Conservation (phyloP, 2,888 invertebrate species). For the Caenorhabditis sp. region DNA sequence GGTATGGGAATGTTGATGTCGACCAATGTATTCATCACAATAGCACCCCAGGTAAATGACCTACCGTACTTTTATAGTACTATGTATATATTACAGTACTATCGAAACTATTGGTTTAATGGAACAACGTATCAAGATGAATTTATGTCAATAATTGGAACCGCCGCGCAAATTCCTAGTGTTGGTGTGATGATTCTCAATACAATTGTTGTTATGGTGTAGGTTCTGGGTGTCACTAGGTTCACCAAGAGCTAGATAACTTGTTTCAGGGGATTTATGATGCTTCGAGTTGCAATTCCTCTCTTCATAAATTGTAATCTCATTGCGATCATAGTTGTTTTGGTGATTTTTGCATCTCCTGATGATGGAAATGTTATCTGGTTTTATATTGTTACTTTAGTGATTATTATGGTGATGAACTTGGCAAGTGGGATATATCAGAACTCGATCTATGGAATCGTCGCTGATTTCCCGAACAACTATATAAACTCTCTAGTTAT, state of each 20-base stretch:
- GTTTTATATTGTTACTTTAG: constrained; percentile 73
- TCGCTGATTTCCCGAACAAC: constrained; percentile 82
- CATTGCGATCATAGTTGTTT: constrained; percentile 72
- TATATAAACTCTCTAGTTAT: constrained; percentile 94
- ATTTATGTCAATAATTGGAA: constrained; percentile 86
- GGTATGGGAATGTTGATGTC: constrained; percentile 57
- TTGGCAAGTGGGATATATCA: constrained; percentile 91
- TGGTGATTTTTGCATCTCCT: constrained; percentile 73
- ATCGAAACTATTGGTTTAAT: constrained; percentile 84
- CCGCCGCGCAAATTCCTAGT: constrained; percentile 92
- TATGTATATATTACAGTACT: too few species aligned
- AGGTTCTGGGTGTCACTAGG: neutral
- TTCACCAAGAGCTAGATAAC: neutral
- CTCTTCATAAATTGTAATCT: constrained; percentile 68
- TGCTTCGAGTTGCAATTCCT: constrained; percentile 81
- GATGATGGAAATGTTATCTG: constrained; percentile 67
- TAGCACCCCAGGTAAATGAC: constrained; percentile 43
- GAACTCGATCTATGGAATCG: constrained; percentile 95
- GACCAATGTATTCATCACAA: constrained; percentile 56
- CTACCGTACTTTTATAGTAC: too few species aligned
- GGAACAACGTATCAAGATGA: constrained; percentile 77
- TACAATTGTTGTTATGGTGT: constrained; percentile 60
- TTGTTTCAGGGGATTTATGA: constrained; percentile 80
- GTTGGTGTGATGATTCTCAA: constrained; percentile 81
- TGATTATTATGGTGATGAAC: constrained; percentile 73